Evolutionary conservation across 2,113 vertebrate species (phyloP), one percentile per base, ranked within the genome.

Genomic region (Dryoscopus gambensis): DNA sequence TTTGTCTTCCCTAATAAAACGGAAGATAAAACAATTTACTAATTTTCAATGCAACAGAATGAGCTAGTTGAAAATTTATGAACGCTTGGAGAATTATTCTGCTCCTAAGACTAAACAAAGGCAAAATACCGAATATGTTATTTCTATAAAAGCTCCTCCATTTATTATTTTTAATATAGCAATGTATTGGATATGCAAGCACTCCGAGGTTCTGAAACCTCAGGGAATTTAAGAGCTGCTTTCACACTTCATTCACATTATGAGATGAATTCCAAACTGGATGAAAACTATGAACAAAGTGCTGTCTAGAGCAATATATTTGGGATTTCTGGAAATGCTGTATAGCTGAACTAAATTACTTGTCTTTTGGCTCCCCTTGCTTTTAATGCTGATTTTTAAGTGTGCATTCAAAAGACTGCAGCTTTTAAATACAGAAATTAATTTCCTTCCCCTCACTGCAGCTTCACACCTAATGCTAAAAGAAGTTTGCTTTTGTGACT

Each of bases 1-100:
- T 97, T 85, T 97, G 98, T 52, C 99, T 98, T 39, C 98, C 99
- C 99, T 99, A 93, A 64, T 57, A 28, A 67, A 90, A 92, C 30
- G 87, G 55, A 88, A 84, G 91, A 88, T 95, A 95, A 97, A 96
- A 6, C 14, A 3, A 91, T 47, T 81, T 83, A 82, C 46, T 96
- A 60, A 67, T 95, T 91, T 96, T 91, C 93, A 93, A 35, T 8
- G 62, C 56, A 82, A 68, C 0, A 87, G 62, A 94, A 90, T 4
- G 9, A 83, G 60, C 28, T 46, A 15, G 42, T 56, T 31, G 52
- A 67, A 95, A 95, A 95, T 79, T 90, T 60, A 91, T 53, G 63
- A 97, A 91, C 70, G 35, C 33, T 12, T 11, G 24, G 89, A 96
- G 71, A 93, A 78, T 87, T 92, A 69, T 77, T 84, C 40, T 69